phyloP scores from a whole-genome alignment of 2,797 vertebrate species.

The Pantherophis vulpinus region DNA sequence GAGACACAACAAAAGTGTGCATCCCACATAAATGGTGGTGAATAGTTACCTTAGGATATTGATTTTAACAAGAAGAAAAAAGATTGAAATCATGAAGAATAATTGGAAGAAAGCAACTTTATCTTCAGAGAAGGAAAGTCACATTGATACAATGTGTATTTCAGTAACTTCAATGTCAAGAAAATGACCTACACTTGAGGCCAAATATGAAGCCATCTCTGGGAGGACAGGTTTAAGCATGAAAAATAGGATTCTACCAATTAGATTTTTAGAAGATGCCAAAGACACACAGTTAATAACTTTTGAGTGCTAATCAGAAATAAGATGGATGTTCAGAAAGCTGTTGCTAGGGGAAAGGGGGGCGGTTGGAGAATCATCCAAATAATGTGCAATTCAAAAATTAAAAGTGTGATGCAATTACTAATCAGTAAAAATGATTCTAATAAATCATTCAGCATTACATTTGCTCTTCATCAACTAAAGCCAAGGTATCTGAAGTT shows the following conservation, averaged over 20 bases:
- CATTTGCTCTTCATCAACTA: slow-evolving; percentile 56
- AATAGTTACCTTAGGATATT: too few relatives aligned
- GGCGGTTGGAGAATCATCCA: slow-evolving; percentile 9
- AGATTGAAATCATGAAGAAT: neutral
- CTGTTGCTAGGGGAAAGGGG: slow-evolving; percentile 23
- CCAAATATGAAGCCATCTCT: neutral
- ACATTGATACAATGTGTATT: neutral
- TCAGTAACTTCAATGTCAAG: neutral
- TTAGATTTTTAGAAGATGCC: neutral
- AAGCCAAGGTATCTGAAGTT: slow-evolving; percentile 47
- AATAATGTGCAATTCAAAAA: slow-evolving; percentile 49
- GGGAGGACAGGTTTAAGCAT: neutral
- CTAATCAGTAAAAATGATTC: slow-evolving; percentile 56
- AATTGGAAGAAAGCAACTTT: neutral
- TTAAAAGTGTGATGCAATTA: slow-evolving; percentile 55
- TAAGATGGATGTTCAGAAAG: slow-evolving; percentile 38
- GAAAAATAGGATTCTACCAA: neutral
- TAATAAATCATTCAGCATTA: slow-evolving; percentile 68
- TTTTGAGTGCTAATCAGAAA: slow-evolving; percentile 32
- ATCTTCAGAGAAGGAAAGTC: neutral
- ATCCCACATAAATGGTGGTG: neutral
- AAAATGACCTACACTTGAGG: neutral
- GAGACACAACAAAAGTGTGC: neutral
- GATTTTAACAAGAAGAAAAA: neutral
- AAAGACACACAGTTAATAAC: slow-evolving; percentile 27